Evolutionary conservation across 2,113 vertebrate genomes (phyloP).

Genomic region (Perca flavescens): DNA sequence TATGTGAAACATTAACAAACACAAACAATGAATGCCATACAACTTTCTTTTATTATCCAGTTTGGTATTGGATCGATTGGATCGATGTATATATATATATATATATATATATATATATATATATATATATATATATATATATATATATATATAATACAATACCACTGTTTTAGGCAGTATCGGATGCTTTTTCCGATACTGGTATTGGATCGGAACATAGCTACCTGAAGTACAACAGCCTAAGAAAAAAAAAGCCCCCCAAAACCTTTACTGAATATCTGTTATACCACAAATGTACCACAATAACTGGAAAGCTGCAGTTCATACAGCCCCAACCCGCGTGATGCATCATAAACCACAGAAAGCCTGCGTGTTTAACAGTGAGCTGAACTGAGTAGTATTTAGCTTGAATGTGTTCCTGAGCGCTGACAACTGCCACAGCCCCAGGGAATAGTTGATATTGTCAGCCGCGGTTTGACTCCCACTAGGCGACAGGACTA

Average conservation of each 20-base stretch:
- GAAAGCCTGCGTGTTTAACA: not conserved
- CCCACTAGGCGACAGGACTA: slow-evolving; percentile 51
- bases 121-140: no score
- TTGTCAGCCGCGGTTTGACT: slow-evolving; percentile 62
- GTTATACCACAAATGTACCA: not conserved
- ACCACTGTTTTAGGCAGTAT: no score
- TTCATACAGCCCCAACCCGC: not conserved
- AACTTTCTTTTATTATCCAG: no score
- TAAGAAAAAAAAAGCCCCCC: not conserved
- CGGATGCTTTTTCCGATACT: no score
- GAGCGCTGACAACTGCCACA: slow-evolving; percentile 44
- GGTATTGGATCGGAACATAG: no score
- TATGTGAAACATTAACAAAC: no score
- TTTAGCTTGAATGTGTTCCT: slow-evolving; percentile 41
- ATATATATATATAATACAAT: no score
- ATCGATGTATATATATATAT: no score
- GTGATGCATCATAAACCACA: slow-evolving; percentile 12
- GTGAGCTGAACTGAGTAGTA: slow-evolving; percentile 1
- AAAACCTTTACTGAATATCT: not conserved
- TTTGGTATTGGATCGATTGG: no score
- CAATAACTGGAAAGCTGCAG: not conserved
- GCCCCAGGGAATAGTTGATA: slow-evolving; percentile 62
- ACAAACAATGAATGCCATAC: no score
- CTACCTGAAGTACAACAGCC: no score
- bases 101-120: no score